These are phyloP conservation scores for Beroe ovata DNA, from an alignment of 37 sponge, comb jelly and placozoan species.

Conservation along the genomic window DNA sequence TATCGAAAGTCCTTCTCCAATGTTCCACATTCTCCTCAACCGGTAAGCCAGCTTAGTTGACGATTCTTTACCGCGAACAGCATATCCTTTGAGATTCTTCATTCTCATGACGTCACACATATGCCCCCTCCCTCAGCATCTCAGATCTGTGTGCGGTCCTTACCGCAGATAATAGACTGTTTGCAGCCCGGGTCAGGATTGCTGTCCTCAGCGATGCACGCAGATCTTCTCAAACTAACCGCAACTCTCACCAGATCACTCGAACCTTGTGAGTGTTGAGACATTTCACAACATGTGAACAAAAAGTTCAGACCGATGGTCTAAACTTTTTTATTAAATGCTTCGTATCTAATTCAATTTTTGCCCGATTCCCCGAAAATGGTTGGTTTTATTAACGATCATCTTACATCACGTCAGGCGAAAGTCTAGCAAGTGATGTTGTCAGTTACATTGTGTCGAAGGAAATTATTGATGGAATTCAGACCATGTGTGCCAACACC, in stretches of 20 bases:
- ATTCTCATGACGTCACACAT: neutral
- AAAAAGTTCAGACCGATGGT: too few relatives aligned
- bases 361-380: too few relatives aligned
- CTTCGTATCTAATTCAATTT: too few relatives aligned
- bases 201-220: neutral
- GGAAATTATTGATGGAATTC: conserved; percentile 32
- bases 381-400: too few relatives aligned
- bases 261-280: conserved; percentile 33
- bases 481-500: conserved; percentile 6
- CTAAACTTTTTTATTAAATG: too few relatives aligned
- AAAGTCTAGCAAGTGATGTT: conserved; percentile 25
- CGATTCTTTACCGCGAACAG: too few relatives aligned
- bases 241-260: conserved; percentile 21
- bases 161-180: conserved; percentile 7
- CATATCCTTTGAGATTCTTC: too few relatives aligned
- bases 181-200: neutral
- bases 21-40: neutral
- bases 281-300: too few relatives aligned
- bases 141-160: conserved; percentile 34
- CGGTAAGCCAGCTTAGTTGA: too few relatives aligned
- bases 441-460: conserved; percentile 43
- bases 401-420: conserved; percentile 6
- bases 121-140: neutral
- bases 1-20: conserved; percentile 34
- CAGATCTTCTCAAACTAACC: conserved; percentile 10